Evolutionary conservation across 2,888 invertebrate species (phyloP).

Genomic region (Eristalis tenax): DNA sequence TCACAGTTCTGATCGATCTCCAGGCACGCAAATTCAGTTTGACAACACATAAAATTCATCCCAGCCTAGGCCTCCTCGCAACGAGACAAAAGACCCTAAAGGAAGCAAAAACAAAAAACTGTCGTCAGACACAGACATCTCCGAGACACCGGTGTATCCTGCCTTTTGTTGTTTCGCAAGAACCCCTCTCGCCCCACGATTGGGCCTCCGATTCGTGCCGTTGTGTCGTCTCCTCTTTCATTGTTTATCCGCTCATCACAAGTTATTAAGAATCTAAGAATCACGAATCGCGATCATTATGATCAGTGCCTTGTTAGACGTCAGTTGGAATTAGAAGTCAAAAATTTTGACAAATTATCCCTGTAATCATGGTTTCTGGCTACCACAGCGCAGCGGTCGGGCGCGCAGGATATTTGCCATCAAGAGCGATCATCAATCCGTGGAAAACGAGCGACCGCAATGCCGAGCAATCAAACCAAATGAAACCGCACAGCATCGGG

Average conservation of each 20-base stretch:
- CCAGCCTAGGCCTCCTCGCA: background rate
- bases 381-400: constrained; percentile 18
- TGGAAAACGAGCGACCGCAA: constrained; percentile 49
- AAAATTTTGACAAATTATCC: constrained; percentile 73
- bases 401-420: constrained; percentile 51
- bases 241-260: constrained; percentile 72
- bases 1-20: background rate
- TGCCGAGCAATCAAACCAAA: constrained; percentile 65
- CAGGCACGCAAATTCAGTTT: background rate
- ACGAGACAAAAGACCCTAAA: background rate
- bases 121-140: constrained; percentile 17
- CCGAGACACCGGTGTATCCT: constrained; percentile 30
- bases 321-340: constrained; percentile 73
- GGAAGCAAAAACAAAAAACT: background rate
- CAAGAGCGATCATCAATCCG: constrained; percentile 63
- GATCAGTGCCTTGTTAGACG: constrained; percentile 71
- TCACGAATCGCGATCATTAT: constrained; percentile 72
- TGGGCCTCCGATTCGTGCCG: background rate
- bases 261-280: constrained; percentile 71
- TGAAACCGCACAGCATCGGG: constrained; percentile 25
- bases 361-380: constrained; percentile 54
- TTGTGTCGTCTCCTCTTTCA: constrained; percentile 62
- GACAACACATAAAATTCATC: background rate
- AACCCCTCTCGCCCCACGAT: no score
- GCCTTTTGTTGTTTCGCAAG: constrained; percentile 4